Base-by-base conservation (phyloP, 53 echinoderm and acorn worm genomes). In the Pentamera pediparva region DNA sequence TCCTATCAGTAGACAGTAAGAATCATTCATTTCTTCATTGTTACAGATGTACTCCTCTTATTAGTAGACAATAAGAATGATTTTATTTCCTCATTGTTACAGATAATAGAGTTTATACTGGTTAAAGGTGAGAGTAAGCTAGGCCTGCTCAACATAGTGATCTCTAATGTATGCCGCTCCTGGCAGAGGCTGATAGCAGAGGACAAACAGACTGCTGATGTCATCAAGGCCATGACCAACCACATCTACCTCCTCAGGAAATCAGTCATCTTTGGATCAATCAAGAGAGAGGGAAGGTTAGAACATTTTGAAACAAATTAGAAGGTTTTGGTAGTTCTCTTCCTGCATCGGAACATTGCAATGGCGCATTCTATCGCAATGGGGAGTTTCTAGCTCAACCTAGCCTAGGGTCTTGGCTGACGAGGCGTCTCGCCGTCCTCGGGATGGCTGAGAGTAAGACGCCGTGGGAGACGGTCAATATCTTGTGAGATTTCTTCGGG, bases 61-160 rank as follows among this genome's bases (percentile, higher is more conserved):
- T 45, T 15, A 12, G 12, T 12, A 12, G 12, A 15, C 47, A 45
- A 45, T 15, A 45, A 15, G 47, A n/a, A 45, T 0, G 0, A 1
- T 45, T 0, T 57, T 57, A 4, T 24, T 6, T 24, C 11, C 32
- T 57, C 6, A 30, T 11, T n/a, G 1, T 57, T 57, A 8, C 29
- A 67, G 67, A 39, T 43, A 41, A 29, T 28, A 41, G 67, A 67
- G 20, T 67, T 67, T 31, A 92, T 92, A 34, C 47, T 85, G 27
- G 63, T 75, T 5, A 75, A 88, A 30, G 92, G 89, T 8, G 77
- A 92, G 33, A 69, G 65, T 5, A 70, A 77, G 39, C 62, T 73
- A 18, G 86, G 81, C 1, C 76, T 89, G 65, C 58, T 92, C 36
- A 81, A 84, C 32, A 24, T 61, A 21, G 50, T 92, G 2, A 78